These are phyloP conservation scores for Tapirus indicus DNA, from an alignment of 2,797 vertebrate genomes.

Conservation along the genomic window DNA sequence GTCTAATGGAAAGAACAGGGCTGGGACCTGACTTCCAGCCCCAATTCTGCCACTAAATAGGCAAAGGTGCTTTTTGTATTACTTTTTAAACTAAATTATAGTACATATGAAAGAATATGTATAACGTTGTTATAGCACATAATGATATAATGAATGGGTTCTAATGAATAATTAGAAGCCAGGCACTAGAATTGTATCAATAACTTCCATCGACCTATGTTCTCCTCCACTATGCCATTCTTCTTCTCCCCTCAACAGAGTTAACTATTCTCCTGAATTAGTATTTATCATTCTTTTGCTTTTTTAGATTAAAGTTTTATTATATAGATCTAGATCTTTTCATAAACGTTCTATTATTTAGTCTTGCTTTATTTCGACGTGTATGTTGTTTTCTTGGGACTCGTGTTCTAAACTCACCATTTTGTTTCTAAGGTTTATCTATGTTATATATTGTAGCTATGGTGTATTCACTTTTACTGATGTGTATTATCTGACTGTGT, in stretches of 20 bases:
- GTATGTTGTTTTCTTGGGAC: background rate
- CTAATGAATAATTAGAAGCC: background rate
- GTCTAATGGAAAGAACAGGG: background rate
- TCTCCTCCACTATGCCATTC: background rate
- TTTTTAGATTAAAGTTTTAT: background rate
- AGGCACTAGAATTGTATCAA: background rate
- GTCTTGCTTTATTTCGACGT: constrained; percentile 44
- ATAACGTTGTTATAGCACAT: background rate
- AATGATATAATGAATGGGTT: background rate
- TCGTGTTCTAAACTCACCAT: background rate
- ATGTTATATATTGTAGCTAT: background rate
- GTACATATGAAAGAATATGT: background rate
- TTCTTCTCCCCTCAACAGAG: background rate
- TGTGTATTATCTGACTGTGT: background rate
- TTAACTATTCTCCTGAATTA: background rate
- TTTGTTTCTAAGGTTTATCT: constrained; percentile 18
- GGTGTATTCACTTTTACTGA: background rate
- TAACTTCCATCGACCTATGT: background rate
- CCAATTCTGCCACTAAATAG: background rate
- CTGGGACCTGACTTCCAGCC: background rate
- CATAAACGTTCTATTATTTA: background rate
- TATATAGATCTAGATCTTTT: background rate
- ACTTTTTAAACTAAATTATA: background rate
- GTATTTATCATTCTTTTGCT: background rate
- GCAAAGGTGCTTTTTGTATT: background rate